Evolutionary conservation across 2,113 vertebrate genomes (phyloP).

Genomic region (Sisor rabdophorus): DNA sequence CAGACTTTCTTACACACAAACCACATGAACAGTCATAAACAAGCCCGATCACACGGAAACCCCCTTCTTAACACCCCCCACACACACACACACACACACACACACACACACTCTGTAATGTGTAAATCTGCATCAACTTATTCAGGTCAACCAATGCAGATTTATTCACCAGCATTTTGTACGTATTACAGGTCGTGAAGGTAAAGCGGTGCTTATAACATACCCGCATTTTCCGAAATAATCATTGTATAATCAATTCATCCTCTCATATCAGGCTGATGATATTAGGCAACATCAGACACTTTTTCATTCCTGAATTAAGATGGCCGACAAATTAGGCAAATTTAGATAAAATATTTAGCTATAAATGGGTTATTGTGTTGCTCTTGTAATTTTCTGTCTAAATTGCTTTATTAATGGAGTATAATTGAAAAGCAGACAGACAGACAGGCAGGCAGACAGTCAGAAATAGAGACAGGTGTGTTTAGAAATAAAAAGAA

Average conservation of each 20-base stretch:
- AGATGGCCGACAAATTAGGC: neutral
- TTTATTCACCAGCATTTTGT: slow-evolving; percentile 1
- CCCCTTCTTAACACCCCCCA: neutral
- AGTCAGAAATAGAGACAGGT: too few relatives aligned
- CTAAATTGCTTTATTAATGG: neutral
- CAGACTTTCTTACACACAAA: slow-evolving; percentile 46
- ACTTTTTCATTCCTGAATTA: neutral
- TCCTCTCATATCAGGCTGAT: neutral
- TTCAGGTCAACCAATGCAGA: neutral
- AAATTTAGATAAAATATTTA: slow-evolving; percentile 21
- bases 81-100: too few relatives aligned
- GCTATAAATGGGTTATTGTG: neutral
- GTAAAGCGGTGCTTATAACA: neutral
- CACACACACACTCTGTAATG: slow-evolving; percentile 10
- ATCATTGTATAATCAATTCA: too few relatives aligned
- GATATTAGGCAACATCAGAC: neutral
- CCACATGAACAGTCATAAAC: neutral
- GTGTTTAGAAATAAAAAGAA: neutral
- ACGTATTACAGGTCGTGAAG: neutral
- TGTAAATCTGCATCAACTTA: neutral
- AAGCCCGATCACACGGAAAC: slow-evolving; percentile 20
- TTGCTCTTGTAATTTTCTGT: neutral
- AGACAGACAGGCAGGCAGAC: neutral
- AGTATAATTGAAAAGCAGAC: neutral
- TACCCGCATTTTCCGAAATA: neutral